These are phyloP conservation scores for Cyanoderma ruficeps DNA, from an alignment of 2,113 vertebrate species.

Conservation along the genomic window DNA sequence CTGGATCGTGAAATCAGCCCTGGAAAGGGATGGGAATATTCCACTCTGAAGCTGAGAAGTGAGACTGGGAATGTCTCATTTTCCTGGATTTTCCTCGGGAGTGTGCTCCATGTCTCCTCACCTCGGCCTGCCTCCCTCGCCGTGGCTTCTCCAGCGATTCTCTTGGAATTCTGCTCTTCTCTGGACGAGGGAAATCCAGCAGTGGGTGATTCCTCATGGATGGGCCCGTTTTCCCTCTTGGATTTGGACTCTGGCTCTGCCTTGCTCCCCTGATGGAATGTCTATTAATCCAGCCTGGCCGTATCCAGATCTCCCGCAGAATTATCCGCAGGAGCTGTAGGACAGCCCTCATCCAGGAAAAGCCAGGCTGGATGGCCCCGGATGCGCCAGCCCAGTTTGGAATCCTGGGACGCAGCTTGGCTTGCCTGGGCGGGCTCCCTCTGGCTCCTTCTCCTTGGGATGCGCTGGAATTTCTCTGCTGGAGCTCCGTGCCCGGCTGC, in stretches of 20 bases:
- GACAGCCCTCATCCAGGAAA: background rate
- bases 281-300: background rate
- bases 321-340: background rate
- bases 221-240: rapidly evolving
- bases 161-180: background rate
- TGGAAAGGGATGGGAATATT: background rate
- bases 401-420: background rate
- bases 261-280: background rate
- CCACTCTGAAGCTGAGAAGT: rapidly evolving
- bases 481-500: background rate
- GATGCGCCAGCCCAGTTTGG: background rate
- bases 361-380: rapidly evolving
- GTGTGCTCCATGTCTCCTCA: background rate
- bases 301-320: background rate
- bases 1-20: background rate
- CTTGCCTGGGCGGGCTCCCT: background rate
- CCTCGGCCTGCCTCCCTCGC: background rate
- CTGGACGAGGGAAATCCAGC: background rate
- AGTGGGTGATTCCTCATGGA: background rate
- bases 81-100: background rate
- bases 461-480: background rate
- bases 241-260: background rate
- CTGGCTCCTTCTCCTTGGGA: too few species aligned
- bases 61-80: background rate
- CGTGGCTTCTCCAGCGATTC: background rate